Percentiles rank a stretch among this genome's conserved stretches.
These are phyloP conservation scores for Amphipyra tragopoginis DNA, from an alignment of 2,888 invertebrate species.

Conservation along the genomic window DNA sequence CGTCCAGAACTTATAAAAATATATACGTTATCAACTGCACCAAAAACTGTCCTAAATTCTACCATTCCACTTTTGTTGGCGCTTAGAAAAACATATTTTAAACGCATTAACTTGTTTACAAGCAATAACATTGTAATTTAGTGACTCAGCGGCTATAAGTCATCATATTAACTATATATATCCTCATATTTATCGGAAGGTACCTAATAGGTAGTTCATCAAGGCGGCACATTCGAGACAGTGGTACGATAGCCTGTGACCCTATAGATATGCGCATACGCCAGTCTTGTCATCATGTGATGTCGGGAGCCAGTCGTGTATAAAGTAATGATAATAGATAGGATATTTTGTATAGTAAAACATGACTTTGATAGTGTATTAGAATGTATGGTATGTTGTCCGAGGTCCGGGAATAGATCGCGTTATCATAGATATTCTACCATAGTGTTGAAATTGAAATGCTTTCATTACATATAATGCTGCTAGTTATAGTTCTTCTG, in stretches of 20 bases:
- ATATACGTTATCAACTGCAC: too few relatives aligned
- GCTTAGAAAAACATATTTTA: neutral
- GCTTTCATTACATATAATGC: too few relatives aligned
- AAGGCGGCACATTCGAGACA: constrained; percentile 55
- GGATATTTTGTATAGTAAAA: constrained; percentile 24
- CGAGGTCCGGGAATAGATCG: constrained; percentile 25
- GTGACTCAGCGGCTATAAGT: constrained; percentile 17
- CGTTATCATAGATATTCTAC: neutral
- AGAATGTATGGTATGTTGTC: constrained; percentile 16
- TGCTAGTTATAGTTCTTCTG: too few relatives aligned
- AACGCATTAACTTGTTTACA: constrained; percentile 8
- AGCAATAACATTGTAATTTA: neutral
- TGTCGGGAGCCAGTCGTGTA: constrained; percentile 25
- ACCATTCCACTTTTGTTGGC: too few relatives aligned
- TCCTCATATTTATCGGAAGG: constrained; percentile 23
- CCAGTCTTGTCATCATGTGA: constrained; percentile 28
- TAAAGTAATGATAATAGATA: constrained; percentile 28
- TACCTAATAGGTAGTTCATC: constrained; percentile 46
- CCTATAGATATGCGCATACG: constrained; percentile 44
- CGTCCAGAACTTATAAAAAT: too few relatives aligned
- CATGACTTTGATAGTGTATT: constrained; percentile 7
- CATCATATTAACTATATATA: constrained; percentile 9
- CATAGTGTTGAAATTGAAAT: too few relatives aligned
- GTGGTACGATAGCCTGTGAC: constrained; percentile 51
- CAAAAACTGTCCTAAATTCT: too few relatives aligned